These are phyloP conservation scores for Mus spicilegus DNA, from an alignment of 2,113 vertebrate genomes.

Conservation along the genomic window DNA sequence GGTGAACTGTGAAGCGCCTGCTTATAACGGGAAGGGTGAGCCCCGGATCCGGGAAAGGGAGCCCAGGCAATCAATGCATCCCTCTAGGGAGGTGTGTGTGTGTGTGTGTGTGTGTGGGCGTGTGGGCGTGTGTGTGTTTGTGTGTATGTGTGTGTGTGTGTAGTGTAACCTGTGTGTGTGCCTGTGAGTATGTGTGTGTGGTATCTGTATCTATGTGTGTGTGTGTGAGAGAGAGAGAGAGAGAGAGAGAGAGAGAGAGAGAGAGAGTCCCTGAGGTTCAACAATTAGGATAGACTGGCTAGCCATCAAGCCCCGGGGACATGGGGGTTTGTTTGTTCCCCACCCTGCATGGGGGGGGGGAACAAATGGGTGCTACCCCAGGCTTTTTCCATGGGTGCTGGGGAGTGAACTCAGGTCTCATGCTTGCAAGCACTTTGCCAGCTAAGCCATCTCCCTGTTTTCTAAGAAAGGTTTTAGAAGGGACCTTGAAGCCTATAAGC, in stretches of 20 bases:
- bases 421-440: not conserved
- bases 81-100: not conserved
- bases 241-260: too few relatives aligned
- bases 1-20: not conserved
- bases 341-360: not conserved
- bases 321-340: not conserved
- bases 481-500: not conserved
- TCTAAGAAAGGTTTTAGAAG: slow-evolving; percentile 17
- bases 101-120: not conserved
- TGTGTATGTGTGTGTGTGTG: too few relatives aligned
- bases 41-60: slow-evolving; percentile 10
- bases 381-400: not conserved
- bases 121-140: not conserved
- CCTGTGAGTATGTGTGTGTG: not conserved
- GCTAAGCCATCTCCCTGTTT: not conserved
- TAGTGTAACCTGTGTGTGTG: too few relatives aligned
- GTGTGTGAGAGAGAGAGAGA: not conserved
- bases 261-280: too few relatives aligned
- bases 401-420: not conserved
- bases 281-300: not conserved
- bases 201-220: not conserved
- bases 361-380: not conserved
- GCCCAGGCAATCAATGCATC: not conserved
- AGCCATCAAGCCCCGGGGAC: not conserved
- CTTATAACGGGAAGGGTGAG: not conserved